Conservation (phyloP, 2,797 vertebrate genomes). For the Thalassophryne amazonica region DNA sequence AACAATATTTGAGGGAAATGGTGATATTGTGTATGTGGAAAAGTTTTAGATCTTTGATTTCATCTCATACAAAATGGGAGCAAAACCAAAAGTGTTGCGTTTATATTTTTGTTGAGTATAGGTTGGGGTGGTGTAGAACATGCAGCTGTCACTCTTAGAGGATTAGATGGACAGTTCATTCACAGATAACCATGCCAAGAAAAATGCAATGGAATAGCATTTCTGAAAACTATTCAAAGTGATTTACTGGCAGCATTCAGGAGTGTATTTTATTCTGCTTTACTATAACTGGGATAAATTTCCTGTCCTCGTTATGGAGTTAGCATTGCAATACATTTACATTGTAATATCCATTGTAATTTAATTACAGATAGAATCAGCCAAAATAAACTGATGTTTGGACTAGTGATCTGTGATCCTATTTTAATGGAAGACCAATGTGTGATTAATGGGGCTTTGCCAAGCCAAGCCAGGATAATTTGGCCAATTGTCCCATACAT, state of each 20-base stretch:
- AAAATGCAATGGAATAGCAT: conserved; percentile 42
- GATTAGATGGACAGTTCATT: conserved; percentile 56
- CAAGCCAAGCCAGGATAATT: conserved; percentile 40
- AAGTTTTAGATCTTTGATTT: too few relatives aligned
- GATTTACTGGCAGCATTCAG: not conserved
- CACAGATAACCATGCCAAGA: conserved; percentile 26
- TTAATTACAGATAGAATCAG: conserved; percentile 19
- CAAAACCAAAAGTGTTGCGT: too few relatives aligned
- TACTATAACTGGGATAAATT: not conserved
- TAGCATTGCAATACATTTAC: conserved; percentile 8
- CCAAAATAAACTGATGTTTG: conserved; percentile 9
- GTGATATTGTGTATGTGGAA: too few relatives aligned
- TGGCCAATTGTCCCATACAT: conserved; percentile 31
- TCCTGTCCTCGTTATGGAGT: not conserved
- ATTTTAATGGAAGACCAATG: conserved; percentile 34
- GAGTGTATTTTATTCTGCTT: not conserved
- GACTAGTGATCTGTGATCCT: conserved; percentile 44
- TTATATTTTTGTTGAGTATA: too few relatives aligned
- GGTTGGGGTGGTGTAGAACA: conserved; percentile 49
- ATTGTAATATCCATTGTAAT: conserved; percentile 22
- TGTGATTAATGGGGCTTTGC: conserved; percentile 49
- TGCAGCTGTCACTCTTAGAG: conserved; percentile 42
- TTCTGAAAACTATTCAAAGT: conserved; percentile 12
- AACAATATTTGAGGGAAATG: too few relatives aligned
- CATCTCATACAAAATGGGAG: too few relatives aligned